Conservation (phyloP, 2,888 invertebrate species). For the Clistopyga incitator region DNA sequence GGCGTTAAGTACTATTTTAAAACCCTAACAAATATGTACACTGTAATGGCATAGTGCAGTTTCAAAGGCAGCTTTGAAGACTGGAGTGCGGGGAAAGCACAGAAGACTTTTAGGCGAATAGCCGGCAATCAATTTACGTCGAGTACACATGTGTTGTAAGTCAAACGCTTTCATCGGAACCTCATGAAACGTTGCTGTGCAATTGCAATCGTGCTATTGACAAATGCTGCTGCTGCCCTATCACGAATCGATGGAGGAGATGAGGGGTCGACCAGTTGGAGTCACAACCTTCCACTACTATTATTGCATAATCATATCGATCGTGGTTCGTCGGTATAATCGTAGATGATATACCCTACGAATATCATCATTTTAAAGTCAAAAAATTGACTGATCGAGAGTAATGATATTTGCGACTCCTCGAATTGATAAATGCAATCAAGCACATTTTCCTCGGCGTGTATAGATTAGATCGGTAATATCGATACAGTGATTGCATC, state of each 20-base stretch:
- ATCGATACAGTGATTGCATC: not conserved
- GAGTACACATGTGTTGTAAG: not conserved
- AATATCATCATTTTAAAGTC: too few relatives aligned
- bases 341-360: slow-evolving; percentile 24
- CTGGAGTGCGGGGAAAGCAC: not conserved
- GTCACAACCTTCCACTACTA: slow-evolving; percentile 17
- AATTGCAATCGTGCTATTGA: slow-evolving; percentile 21
- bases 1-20: too few relatives aligned
- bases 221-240: not conserved
- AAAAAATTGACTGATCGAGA: too few relatives aligned
- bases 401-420: too few relatives aligned
- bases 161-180: not conserved
- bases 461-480: not conserved
- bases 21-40: too few relatives aligned
- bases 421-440: too few relatives aligned
- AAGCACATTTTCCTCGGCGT: not conserved
- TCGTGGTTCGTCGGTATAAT: not conserved
- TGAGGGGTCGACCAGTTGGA: not conserved
- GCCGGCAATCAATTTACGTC: slow-evolving; percentile 10
- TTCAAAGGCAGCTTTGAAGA: too few relatives aligned
- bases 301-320: slow-evolving; percentile 39
- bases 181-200: slow-evolving; percentile 14
- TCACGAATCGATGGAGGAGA: not conserved
- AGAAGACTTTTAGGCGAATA: not conserved
- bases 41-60: too few relatives aligned